Conservation (phyloP, 2,113 vertebrate genomes). For the Platichthys stellatus region DNA sequence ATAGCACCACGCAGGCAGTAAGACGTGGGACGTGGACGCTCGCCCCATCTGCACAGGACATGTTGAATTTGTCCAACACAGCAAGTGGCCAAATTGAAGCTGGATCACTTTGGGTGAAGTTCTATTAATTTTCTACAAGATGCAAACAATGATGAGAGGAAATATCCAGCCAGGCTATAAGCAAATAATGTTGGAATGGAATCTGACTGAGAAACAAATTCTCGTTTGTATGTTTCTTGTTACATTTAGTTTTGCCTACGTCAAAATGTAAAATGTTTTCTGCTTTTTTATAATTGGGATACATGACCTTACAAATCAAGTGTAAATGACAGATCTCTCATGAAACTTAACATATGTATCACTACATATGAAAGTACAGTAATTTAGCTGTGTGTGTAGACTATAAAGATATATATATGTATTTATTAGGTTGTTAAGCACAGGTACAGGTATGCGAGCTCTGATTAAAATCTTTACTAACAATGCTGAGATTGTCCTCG, state of each 20-base stretch:
- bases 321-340: not conserved
- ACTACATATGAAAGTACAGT: not conserved
- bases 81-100: not conserved
- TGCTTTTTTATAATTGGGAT: not conserved
- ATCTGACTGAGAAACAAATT: not conserved
- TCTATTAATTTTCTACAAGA: not conserved
- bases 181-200: not conserved
- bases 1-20: not conserved
- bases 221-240: not conserved
- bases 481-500: constrained; percentile 18
- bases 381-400: constrained; percentile 14
- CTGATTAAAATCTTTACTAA: constrained; percentile 23
- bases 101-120: not conserved
- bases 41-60: constrained; percentile 32
- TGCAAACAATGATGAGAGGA: not conserved
- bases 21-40: not conserved
- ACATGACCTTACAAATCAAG: constrained; percentile 13
- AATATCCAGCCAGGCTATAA: not conserved
- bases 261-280: constrained; percentile 22
- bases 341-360: not conserved
- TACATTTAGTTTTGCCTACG: not conserved
- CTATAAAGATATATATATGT: constrained; percentile 6
- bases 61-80: constrained; percentile 8
- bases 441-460: not conserved
- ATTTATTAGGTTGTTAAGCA: constrained; percentile 10